phyloP scores from a whole-genome alignment of 1,140 invertebrate species.

The Cotesia typhae region DNA sequence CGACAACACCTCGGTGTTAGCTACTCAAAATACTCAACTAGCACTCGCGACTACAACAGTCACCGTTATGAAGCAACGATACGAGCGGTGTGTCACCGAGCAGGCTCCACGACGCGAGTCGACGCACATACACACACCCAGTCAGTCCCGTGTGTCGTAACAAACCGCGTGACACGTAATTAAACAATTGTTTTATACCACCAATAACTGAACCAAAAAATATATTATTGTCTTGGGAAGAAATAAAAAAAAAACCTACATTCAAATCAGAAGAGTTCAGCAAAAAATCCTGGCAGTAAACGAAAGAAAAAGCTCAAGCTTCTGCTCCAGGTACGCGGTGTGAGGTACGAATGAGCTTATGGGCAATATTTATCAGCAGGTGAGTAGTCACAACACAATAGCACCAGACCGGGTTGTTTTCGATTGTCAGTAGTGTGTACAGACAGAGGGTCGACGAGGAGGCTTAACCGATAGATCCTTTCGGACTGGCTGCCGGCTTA shows the following conservation, averaged over 20 bases:
- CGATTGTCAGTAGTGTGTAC: constrained; percentile 36
- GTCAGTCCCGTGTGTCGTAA: not conserved
- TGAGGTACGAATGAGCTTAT: too few relatives aligned
- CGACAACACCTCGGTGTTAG: too few relatives aligned
- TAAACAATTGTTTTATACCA: constrained; percentile 1
- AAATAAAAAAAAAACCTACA: too few relatives aligned
- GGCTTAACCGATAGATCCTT: constrained; percentile 62
- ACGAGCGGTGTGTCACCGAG: not conserved
- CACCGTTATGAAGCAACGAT: too few relatives aligned
- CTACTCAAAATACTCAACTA: too few relatives aligned
- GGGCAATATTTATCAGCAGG: constrained; percentile 25
- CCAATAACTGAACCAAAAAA: not conserved
- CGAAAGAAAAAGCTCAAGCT: too few relatives aligned
- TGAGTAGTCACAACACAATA: constrained; percentile 45
- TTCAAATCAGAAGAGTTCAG: too few relatives aligned
- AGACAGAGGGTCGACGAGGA: constrained; percentile 44
- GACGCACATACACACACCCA: constrained; percentile 12
- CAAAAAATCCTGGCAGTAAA: not conserved
- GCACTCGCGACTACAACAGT: too few relatives aligned
- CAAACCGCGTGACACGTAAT: not conserved
- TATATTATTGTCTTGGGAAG: too few relatives aligned
- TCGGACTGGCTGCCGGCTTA: constrained; percentile 63
- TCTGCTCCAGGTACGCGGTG: too few relatives aligned
- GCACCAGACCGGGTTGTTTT: constrained; percentile 33
- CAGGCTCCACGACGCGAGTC: constrained; percentile 22